phyloP scores from a whole-genome alignment of 2,113 vertebrate species.

The Thomomys bottae region DNA sequence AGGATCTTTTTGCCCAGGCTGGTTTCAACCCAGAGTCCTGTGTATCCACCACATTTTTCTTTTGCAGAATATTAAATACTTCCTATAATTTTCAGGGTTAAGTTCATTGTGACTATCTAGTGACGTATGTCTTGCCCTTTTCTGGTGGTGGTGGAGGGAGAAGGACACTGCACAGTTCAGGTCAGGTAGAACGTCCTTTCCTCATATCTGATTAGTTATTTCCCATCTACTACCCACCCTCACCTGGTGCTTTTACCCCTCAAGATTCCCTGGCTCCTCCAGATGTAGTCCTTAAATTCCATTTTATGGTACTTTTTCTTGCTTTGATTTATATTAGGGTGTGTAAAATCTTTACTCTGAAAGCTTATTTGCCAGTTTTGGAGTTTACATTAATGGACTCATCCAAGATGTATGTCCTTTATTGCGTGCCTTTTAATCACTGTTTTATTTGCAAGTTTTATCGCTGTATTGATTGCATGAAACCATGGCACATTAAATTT shows the following conservation, averaged over 20 bases:
- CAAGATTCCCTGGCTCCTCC: fast-evolving
- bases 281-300: background rate
- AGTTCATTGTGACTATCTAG: background rate
- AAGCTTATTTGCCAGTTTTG: background rate
- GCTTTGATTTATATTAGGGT: background rate
- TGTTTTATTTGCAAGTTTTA: background rate
- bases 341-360: background rate
- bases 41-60: too few species aligned
- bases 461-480: background rate
- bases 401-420: background rate
- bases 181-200: background rate
- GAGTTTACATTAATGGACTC: background rate
- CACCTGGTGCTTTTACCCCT: background rate
- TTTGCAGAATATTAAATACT: background rate
- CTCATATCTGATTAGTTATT: too few species aligned
- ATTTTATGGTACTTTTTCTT: background rate
- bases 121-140: background rate
- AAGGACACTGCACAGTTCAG: background rate
- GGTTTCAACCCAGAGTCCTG: too few species aligned
- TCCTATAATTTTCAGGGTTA: background rate
- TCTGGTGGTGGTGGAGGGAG: fast-evolving
- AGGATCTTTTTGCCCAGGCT: too few species aligned
- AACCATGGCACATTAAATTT: background rate
- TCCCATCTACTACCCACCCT: fast-evolving
- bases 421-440: background rate